These are phyloP conservation scores for Sclerurus mexicanus DNA, from an alignment of 2,113 vertebrate genomes.

Conservation along the genomic window DNA sequence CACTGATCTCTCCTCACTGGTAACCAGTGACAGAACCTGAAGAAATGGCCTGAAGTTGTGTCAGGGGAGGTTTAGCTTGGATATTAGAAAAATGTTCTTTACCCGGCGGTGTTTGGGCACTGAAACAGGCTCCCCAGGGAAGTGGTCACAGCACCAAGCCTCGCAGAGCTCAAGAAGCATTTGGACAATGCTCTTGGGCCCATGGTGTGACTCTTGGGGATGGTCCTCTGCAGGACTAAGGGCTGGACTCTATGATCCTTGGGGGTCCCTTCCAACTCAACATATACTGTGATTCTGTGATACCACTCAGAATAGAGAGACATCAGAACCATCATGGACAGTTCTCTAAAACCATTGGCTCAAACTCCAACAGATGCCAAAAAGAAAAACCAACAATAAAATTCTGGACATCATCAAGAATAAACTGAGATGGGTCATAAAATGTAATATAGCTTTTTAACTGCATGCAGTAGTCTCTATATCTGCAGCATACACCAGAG, in stretches of 20 bases:
- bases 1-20: background rate
- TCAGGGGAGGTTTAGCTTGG: background rate
- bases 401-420: background rate
- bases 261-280: background rate
- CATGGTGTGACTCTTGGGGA: background rate
- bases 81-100: background rate
- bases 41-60: background rate
- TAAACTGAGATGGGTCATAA: background rate
- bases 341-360: background rate
- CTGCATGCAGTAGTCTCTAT: background rate
- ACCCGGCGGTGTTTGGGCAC: background rate
- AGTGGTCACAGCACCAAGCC: background rate
- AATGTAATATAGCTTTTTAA: background rate
- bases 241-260: background rate
- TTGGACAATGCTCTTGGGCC: background rate
- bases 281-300: background rate
- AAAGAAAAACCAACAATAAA: background rate
- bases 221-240: background rate
- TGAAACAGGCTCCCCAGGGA: background rate
- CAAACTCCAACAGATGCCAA: background rate
- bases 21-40: background rate
- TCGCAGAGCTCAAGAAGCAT: background rate
- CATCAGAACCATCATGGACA: background rate
- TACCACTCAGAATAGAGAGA: background rate
- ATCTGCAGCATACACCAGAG: background rate